Conservation (phyloP, 2,888 invertebrate genomes). For the Cheilosia scutellata region DNA sequence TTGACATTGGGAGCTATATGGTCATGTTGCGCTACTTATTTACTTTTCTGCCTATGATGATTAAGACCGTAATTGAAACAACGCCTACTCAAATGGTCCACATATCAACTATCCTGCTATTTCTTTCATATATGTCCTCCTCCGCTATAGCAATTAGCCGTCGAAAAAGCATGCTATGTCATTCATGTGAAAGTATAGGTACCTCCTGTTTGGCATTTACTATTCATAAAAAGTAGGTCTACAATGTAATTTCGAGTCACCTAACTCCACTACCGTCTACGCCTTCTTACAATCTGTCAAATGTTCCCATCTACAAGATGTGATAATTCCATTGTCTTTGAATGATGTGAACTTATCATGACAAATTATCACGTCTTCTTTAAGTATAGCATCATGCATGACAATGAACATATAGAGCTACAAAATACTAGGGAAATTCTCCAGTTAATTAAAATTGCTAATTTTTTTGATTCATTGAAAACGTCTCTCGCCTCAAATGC, state of each 20-base stretch:
- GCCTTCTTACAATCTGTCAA: conserved; percentile 15
- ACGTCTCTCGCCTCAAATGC: conserved; percentile 48
- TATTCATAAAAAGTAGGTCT: neutral
- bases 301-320: conserved; percentile 6
- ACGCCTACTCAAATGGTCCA: no score
- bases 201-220: neutral
- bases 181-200: no score
- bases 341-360: conserved; percentile 23
- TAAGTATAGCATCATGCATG: conserved; percentile 41
- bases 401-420: conserved; percentile 32
- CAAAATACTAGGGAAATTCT: conserved; percentile 35
- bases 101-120: no score
- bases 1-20: no score
- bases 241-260: neutral
- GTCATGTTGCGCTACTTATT: no score
- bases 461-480: conserved; percentile 60
- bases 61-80: no score
- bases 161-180: neutral
- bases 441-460: conserved; percentile 67
- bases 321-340: conserved; percentile 32
- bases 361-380: conserved; percentile 27
- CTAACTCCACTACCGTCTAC: neutral
- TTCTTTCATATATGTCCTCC: no score
- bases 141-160: neutral
- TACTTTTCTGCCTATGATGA: no score